Conservation (phyloP, 2,888 invertebrate species). For the Apodemia hepburni region DNA sequence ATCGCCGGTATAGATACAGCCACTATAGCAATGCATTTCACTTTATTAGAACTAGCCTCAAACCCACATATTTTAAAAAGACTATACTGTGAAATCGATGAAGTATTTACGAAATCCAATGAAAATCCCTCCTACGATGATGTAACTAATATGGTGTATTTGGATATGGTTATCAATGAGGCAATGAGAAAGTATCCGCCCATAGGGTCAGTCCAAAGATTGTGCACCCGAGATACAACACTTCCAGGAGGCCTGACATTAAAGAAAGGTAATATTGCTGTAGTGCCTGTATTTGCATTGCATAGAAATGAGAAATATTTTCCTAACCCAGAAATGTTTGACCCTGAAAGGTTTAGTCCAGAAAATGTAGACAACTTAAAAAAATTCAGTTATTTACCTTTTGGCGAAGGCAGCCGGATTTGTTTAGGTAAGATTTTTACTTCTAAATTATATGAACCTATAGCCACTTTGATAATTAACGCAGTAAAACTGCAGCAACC, state of each 20-base stretch:
- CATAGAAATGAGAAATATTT: constrained; percentile 54
- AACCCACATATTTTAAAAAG: constrained; percentile 49
- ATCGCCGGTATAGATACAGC: constrained; percentile 61
- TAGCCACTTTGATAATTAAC: too few species aligned
- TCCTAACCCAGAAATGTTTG: constrained; percentile 37
- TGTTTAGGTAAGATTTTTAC: constrained; percentile 61
- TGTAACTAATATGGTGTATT: constrained; percentile 48
- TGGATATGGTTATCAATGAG: constrained; percentile 57
- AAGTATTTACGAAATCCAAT: constrained; percentile 38
- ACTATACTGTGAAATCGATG: constrained; percentile 46
- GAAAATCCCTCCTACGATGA: constrained; percentile 49
- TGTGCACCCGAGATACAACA: constrained; percentile 44
- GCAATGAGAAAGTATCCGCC: constrained; percentile 64
- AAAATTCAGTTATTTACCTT: constrained; percentile 63
- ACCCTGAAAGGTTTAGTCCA: constrained; percentile 40
- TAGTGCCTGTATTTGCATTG: constrained; percentile 35
- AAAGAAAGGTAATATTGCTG: constrained; percentile 36
- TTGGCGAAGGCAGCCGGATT: constrained; percentile 72
- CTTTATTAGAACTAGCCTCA: constrained; percentile 48
- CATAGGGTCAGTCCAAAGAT: constrained; percentile 47
- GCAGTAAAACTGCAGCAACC: too few species aligned
- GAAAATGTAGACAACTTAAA: constrained; percentile 37
- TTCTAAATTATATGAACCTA: too few species aligned
- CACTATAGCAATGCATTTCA: constrained; percentile 48
- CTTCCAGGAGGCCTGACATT: constrained; percentile 45